These are phyloP conservation scores for Pelodytes ibericus DNA, from an alignment of 2,797 vertebrate genomes.

Conservation along the genomic window DNA sequence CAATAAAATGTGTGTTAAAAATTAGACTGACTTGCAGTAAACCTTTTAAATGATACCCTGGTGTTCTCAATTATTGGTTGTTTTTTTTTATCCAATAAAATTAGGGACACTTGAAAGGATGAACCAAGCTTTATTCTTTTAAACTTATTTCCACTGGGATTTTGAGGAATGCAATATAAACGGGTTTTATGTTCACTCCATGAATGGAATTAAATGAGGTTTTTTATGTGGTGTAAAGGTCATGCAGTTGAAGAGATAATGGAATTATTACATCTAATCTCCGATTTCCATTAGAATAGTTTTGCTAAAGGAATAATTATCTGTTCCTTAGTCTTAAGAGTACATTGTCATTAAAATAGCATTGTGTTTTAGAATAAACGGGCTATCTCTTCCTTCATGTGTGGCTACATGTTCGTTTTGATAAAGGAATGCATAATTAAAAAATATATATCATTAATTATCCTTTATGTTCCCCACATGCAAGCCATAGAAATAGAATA, in stretches of 20 bases:
- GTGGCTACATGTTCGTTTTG: not conserved
- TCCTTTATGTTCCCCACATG: not conserved
- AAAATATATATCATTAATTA: not conserved
- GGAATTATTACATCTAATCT: conserved; percentile 29
- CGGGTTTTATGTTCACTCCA: conserved; percentile 45
- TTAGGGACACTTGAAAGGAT: conserved; percentile 39
- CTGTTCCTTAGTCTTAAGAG: conserved; percentile 27
- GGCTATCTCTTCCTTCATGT: not conserved
- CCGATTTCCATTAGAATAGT: conserved; percentile 16
- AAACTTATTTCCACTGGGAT: conserved; percentile 47
- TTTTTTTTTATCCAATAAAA: conserved; percentile 43
- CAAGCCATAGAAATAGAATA: not conserved
- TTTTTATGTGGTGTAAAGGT: conserved; percentile 43
- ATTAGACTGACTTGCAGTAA: conserved; percentile 47
- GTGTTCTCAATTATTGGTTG: conserved; percentile 41
- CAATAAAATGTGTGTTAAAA: conserved; percentile 47
- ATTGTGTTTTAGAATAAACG: not conserved
- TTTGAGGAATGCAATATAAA: conserved; percentile 45
- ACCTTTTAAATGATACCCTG: conserved; percentile 45
- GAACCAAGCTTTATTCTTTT: conserved; percentile 41
- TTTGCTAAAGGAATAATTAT: conserved; percentile 7
- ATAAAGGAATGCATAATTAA: not conserved
- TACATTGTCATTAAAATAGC: not conserved
- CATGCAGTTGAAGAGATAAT: conserved; percentile 23
- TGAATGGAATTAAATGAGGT: conserved; percentile 48